Base-by-base conservation (phyloP, 2,888 invertebrate genomes). In the Ectemnius continuus region DNA sequence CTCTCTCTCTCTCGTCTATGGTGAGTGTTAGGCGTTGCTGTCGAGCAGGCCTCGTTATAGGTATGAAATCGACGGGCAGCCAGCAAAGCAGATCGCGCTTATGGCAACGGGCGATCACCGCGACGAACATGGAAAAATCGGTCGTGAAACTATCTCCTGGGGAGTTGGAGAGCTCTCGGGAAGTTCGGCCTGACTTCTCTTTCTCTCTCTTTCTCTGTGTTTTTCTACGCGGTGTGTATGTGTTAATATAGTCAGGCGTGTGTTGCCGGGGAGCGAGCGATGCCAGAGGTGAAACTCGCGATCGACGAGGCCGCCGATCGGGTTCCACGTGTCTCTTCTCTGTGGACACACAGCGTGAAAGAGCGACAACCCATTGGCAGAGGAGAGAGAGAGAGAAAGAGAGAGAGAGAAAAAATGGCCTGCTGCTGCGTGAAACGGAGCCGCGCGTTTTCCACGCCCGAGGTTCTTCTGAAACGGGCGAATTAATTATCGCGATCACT, bases 101-200 rank as follows among this genome's bases (percentile, higher is more conserved):
- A 83, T 83, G 81, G 83, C 77, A 64, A 70, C 73, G 75, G 61
- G 72, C 67, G 11, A 36, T 36, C 36, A 11, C 8, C 47, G 66
- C 77, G 75, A 73, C 76, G 70, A 67, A 68, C 70, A 70, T 83
- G 83, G 83, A 81, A 83, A 83, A 83, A 78, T 79, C 82, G 82
- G 82, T 82, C 82, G 81, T 74, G 82, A 79, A 81, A 82, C 81
- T 79, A 79, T 80, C 79, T 79, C 81, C 82, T 6, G 52, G n/a
- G 52, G 52, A 52, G 52, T 14, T 5, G 16, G n/a, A 52, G n/a
- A 52, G 16, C 16, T 52, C 52, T 80, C 73, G 75, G 75, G 79
- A 80, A 77, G 72, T 77, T 74, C 60, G 69, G 75, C n/a, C 59
- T 16, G 28, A 36, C 36, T 36, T 36, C 67, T 36, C 36, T 36